Base-by-base conservation (phyloP, 2,113 vertebrate species). In the Alces alces region DNA sequence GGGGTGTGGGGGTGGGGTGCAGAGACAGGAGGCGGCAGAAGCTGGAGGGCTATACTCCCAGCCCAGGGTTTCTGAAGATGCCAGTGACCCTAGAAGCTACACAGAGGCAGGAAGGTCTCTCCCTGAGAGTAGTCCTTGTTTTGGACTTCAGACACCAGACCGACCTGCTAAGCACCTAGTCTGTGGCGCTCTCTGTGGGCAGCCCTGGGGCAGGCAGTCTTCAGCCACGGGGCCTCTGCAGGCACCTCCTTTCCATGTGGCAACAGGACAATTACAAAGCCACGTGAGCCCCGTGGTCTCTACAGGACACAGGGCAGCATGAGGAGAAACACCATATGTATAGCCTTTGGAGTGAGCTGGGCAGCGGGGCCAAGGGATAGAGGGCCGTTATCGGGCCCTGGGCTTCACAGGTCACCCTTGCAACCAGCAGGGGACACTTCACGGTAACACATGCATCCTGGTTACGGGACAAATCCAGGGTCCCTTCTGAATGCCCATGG, bases 201-300 rank as follows among this genome's bases (percentile, higher is more conserved):
- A 30, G 78, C 78, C 55, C 85, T 1, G 0, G 58, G 16, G 52
- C 55, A 5, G 7, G 7, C 2, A 2, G 70, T 23, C 39, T 2
- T 3, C 4, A 33, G 70, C 17, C n/a, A 1, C 0, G 0, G 2
- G 82, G 3, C 33, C 6, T 36, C 52, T 25, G 27, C 1, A 28
- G 73, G 21, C 17, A 6, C 73, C 57, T 7, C 45, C 30, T n/a
- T n/a, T 10, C 89, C 19, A 15, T 7, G 1, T 5, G 28, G 52
- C 80, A n/a, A 27, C 0, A 33, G 19, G 7, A 16, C 0, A 3
- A 13, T 4, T 2, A 27, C 66, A 57, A 28, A 43, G 52, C 47
- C 86, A 50, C 0, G 2, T 0, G 1, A n/a, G 12, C 14, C 21
- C 4, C 16, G 0, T 27, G 8, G 2, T 36, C 33, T 30, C 23